Percentiles rank a stretch among this genome's conserved stretches.
These are phyloP conservation scores for Cheilosia soror DNA, from an alignment of 2,888 invertebrate genomes.

Conservation along the genomic window DNA sequence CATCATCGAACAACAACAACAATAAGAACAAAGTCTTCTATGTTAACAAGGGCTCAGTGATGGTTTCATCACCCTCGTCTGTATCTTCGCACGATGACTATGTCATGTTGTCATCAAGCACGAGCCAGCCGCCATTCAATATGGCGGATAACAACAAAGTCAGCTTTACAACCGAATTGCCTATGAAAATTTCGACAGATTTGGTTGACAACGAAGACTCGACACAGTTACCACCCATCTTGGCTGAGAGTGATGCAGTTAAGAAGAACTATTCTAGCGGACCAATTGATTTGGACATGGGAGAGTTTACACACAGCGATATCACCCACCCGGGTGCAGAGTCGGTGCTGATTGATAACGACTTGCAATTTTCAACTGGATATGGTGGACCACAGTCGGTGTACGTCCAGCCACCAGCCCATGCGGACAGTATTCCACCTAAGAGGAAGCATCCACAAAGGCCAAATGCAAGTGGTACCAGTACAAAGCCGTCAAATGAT, in stretches of 20 bases:
- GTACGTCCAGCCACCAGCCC: slow-evolving; percentile 79
- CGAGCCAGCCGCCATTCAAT: slow-evolving; percentile 77
- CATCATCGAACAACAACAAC: slow-evolving; percentile 33
- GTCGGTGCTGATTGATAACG: slow-evolving; percentile 87
- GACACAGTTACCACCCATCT: slow-evolving; percentile 64
- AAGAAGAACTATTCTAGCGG: slow-evolving; percentile 52
- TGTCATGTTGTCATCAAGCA: slow-evolving; percentile 81
- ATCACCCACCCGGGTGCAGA: slow-evolving; percentile 87
- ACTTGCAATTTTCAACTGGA: slow-evolving; percentile 84
- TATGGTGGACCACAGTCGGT: slow-evolving; percentile 84
- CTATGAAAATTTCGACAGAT: slow-evolving; percentile 80
- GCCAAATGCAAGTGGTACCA: slow-evolving; percentile 80
- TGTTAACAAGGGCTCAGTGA: slow-evolving; percentile 80
- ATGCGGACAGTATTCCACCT: slow-evolving; percentile 80
- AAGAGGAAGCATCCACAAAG: slow-evolving; percentile 85
- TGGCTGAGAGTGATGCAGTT: slow-evolving; percentile 45
- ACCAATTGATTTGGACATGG: slow-evolving; percentile 78
- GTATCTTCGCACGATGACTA: slow-evolving; percentile 80
- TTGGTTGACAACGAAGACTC: slow-evolving; percentile 76
- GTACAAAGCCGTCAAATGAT: slow-evolving; percentile 85
- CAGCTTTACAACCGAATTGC: slow-evolving; percentile 81
- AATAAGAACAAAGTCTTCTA: slow-evolving; percentile 76
- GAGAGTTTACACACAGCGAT: slow-evolving; percentile 85
- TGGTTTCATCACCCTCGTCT: slow-evolving; percentile 81
- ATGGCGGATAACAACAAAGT: slow-evolving; percentile 72